A percentile compares a stretch with the other conserved stretches of the same genome.
Evolutionary conservation across 2,113 vertebrate genomes (phyloP).

Genomic region (Phoenicopterus ruber): DNA sequence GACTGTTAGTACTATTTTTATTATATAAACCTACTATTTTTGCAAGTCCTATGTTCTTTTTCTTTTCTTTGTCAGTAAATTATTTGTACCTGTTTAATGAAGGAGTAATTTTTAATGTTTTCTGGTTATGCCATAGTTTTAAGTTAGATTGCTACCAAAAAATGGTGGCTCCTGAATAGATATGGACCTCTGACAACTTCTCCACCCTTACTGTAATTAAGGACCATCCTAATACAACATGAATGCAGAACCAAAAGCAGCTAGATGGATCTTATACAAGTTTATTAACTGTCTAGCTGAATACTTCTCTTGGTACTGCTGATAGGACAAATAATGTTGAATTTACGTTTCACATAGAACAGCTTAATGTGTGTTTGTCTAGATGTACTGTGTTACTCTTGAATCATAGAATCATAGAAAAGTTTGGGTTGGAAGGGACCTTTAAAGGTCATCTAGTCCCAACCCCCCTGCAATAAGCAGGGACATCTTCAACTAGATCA

Average conservation of each 20-base stretch:
- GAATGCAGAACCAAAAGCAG: neutral
- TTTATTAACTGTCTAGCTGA: neutral
- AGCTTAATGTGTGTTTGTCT: neutral
- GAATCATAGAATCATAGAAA: too few relatives aligned
- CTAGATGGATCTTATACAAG: neutral
- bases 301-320: neutral
- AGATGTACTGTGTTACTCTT: neutral
- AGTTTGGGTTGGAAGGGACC: too few relatives aligned
- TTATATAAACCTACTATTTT: neutral
- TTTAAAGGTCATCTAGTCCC: too few relatives aligned
- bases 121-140: neutral
- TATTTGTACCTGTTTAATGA: neutral
- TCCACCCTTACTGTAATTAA: neutral
- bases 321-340: neutral
- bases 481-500: too few relatives aligned
- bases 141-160: neutral
- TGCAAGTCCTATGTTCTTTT: neutral
- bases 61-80: neutral
- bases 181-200: neutral
- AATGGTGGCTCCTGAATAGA: fast-evolving
- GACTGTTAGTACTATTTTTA: conserved; percentile 78
- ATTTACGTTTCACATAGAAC: neutral
- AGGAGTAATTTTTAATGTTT: neutral
- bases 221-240: neutral
- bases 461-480: too few relatives aligned